Conservation (phyloP, 2,113 vertebrate genomes). For the Ramphastos sulfuratus region DNA sequence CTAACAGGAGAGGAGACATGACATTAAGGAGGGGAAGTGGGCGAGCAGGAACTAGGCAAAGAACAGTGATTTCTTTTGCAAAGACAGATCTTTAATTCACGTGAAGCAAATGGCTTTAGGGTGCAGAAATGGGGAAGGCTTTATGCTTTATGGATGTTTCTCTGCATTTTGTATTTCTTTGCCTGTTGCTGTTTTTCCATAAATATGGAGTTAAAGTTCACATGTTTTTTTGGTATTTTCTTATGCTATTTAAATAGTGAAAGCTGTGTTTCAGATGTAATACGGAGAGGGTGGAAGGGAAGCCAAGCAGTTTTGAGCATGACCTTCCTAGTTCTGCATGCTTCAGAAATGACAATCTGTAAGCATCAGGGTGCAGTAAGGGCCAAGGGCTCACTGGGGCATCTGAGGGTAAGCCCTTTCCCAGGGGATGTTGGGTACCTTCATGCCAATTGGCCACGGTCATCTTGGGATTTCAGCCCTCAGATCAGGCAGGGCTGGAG, state of each 20-base stretch:
- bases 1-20: neutral
- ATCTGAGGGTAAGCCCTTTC: accelerated
- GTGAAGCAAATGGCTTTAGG: neutral
- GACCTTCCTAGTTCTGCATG: neutral
- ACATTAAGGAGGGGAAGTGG: too few species aligned
- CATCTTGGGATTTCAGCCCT: neutral
- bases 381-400: neutral
- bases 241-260: neutral
- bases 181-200: neutral
- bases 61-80: neutral
- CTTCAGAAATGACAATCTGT: neutral
- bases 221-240: neutral
- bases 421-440: neutral
- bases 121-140: neutral
- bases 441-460: neutral
- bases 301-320: neutral
- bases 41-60: accelerated
- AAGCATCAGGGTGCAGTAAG: neutral
- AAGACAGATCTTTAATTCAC: neutral
- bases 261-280: neutral
- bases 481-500: neutral
- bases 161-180: neutral
- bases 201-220: neutral
- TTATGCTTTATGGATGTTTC: neutral
- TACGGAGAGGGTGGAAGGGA: neutral